Base-by-base conservation (phyloP, 2,113 vertebrate genomes). In the Syrmaticus mikado region DNA sequence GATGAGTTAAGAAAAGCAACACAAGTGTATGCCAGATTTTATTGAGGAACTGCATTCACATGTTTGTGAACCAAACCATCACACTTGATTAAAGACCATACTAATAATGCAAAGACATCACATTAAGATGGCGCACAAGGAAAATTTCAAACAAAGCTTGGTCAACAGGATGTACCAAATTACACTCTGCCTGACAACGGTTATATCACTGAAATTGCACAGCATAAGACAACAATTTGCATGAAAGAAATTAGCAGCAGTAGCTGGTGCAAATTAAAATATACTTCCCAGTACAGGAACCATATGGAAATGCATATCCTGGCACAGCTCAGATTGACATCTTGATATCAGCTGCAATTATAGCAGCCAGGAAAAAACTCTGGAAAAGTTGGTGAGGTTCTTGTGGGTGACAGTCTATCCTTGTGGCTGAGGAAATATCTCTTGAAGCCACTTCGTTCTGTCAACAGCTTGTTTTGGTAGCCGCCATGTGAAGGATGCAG, bases 341-440 rank as follows among this genome's bases (percentile, higher is more conserved):
- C 77, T 98, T 97, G 1, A 98, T 96, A 27, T 98, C 84, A 7
- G 96, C 85, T 62, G 97, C 87, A 2, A 95, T 97, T 88, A 97
- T 95, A 10, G 97, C 91, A 34, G 98, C 96, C 95, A 97, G 97
- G 90, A 98, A 98, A 95, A 97, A 98, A 55, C 92, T 95, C 96
- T 98, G 98, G 82, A 98, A 97, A 65, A 98, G 92, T 24, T 46
- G 86, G 57, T 96, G 97, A 5, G 97, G 94, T 57, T 98, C 97
- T 10, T 66, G 50, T 3, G 97, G 95, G 91, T 98, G 97, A 94
- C 95, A 98, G 96, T 98, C 97, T 92, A 98, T 95, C 34, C 78
- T 89, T 96, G 36, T 87, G 95, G 60, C 97, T 97, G 62, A 96
- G 90, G 71, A 98, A 98, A 73, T 61, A 72, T 61, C 94, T 97